These are phyloP conservation scores for Drosophila athabasca DNA, from an alignment of 1,140 invertebrate genomes.

Conservation along the genomic window DNA sequence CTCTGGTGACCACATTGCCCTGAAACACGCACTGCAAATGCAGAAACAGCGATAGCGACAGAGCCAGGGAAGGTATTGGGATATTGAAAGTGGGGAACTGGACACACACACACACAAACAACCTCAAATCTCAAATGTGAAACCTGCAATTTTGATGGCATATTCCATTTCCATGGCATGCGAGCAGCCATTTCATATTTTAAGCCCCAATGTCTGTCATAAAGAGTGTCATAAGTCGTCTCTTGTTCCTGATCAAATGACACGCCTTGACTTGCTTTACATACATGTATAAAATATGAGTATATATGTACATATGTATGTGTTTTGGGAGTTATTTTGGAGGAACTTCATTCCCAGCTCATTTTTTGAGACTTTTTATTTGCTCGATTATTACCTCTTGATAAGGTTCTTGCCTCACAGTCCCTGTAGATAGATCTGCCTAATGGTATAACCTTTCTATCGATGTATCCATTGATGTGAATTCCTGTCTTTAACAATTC, in stretches of 20 bases:
- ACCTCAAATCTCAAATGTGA: constrained; percentile 10
- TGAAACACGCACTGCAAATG: constrained; percentile 51
- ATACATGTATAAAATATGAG: too few species aligned
- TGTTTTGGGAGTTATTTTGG: too few species aligned
- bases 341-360: too few species aligned
- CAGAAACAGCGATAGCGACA: background rate
- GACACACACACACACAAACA: constrained; percentile 5
- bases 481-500: too few species aligned
- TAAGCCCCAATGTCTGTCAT: constrained; percentile 1
- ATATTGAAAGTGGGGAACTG: background rate
- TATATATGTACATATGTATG: too few species aligned
- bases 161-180: constrained; percentile 20
- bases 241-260: constrained; percentile 45
- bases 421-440: too few species aligned
- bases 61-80: too few species aligned
- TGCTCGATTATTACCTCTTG: too few species aligned
- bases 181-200: background rate
- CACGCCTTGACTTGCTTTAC: constrained; percentile 50
- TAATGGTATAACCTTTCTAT: too few species aligned
- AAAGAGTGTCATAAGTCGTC: constrained; percentile 55
- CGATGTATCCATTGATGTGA: too few species aligned
- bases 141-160: constrained; percentile 60
- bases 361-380: too few species aligned
- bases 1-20: constrained; percentile 41
- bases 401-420: too few species aligned